Base-by-base conservation (phyloP, 1,140 invertebrate genomes). In the Eumeta japonica region DNA sequence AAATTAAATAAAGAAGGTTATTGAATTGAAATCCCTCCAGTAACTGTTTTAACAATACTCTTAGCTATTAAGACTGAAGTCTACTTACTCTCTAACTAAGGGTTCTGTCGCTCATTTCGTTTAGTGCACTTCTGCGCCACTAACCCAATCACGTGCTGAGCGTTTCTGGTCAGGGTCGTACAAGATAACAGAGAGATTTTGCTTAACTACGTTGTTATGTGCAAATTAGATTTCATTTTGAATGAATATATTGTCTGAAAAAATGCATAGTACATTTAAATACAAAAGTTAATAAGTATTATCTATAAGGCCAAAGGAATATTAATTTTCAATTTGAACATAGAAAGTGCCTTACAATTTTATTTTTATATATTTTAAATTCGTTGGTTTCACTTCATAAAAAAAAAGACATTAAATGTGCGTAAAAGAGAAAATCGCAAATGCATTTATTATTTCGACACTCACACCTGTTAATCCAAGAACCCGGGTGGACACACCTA, bases 261-360 rank as follows among this genome's bases (percentile, higher is more conserved):
- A n/a, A n/a, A n/a, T n/a, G n/a, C n/a, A n/a, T n/a, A n/a, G n/a
- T n/a, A n/a, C n/a, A n/a, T n/a, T n/a, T n/a, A n/a, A n/a, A n/a
- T n/a, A n/a, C n/a, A n/a, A n/a, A n/a, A n/a, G n/a, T n/a, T n/a
- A n/a, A n/a, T n/a, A n/a, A n/a, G n/a, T n/a, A n/a, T n/a, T n/a
- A n/a, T n/a, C n/a, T n/a, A n/a, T n/a, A n/a, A n/a, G n/a, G n/a
- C n/a, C n/a, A n/a, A n/a, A n/a, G n/a, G n/a, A n/a, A n/a, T n/a
- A n/a, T n/a, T n/a, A 45, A 52, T 58, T 66, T 68, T 58, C 61
- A 31, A 62, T 55, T 62, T 62, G 53, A 57, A 68, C 61, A 71
- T 70, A 66, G 65, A 74, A 24, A 71, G 70, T 74, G 70, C 70
- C 70, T 74, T 74, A 74, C 62, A 45, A 62, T 70, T 68, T 74